Base-by-base conservation (phyloP, 2,113 vertebrate species). In the Neodon shergylaensis region DNA sequence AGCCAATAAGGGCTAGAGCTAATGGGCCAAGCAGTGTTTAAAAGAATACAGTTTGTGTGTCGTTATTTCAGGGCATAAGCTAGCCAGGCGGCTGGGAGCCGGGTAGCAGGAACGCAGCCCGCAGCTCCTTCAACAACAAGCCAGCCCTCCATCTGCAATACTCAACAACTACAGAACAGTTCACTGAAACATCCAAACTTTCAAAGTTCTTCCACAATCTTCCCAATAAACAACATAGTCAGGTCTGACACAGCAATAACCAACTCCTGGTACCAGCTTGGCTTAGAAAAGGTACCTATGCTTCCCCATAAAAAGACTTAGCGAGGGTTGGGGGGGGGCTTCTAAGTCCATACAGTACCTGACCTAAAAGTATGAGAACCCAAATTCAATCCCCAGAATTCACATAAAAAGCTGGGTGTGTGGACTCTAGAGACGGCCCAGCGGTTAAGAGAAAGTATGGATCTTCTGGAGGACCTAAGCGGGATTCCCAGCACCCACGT, bases 241-340 rank as follows among this genome's bases (percentile, higher is more conserved):
- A 54, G 77, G 49, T n/a, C 31, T 79, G 33, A 5, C 31, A 81
- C 5, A 54, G 78, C 33, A 22, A 54, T 24, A 81, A 33, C 33
- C 49, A 19, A 54, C 49, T 81, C 78, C 19, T n/a, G 49, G 78
- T n/a, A 79, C 49, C 77, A 81, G 12, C 4, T 54, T 54, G 1
- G 2, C 49, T 54, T 54, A 81, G 52, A 61, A 31, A 70, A 11
- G 1, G 70, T 54, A 73, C 4, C 44, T n/a, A n/a, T 5, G 7
- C 21, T 16, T 92, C 66, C 28, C 39, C 52, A 66, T 17, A 79
- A 91, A 54, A 8, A 52, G 66, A 77, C 58, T 13, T 54, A 54
- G n/a, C 26, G n/a, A 7, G 10, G 10, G 78, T 0, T n/a, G 36
- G 21, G 2, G 2, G 79, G 5, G 2, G 6, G 22, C 10, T 58